These are phyloP conservation scores for Sceloporus tristichus DNA, from an alignment of 2,113 vertebrate species.

Conservation along the genomic window DNA sequence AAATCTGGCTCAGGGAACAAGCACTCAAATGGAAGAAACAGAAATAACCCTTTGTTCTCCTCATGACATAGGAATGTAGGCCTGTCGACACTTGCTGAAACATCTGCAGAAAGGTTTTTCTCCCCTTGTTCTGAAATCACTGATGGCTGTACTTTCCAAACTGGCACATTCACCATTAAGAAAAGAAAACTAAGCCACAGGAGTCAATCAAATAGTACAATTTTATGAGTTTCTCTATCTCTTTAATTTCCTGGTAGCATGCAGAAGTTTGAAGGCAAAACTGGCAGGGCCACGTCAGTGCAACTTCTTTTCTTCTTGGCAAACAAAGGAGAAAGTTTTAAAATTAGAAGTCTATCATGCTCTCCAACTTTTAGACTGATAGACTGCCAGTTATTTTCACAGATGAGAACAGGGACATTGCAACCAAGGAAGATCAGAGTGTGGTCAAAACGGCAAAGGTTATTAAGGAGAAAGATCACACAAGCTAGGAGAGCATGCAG, in stretches of 20 bases:
- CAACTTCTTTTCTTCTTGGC: neutral
- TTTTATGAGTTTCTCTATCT: conserved; percentile 14
- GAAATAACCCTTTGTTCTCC: conserved; percentile 42
- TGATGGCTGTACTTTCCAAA: conserved; percentile 43
- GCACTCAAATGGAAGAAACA: conserved; percentile 43
- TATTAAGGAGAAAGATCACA: too few relatives aligned
- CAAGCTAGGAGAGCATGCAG: too few relatives aligned
- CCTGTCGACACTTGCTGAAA: neutral
- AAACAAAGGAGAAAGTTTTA: neutral
- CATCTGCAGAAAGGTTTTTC: neutral
- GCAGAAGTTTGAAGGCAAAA: neutral
- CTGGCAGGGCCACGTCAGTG: neutral
- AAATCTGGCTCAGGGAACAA: conserved; percentile 17
- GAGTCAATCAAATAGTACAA: conserved; percentile 41
- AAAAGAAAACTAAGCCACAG: conserved; percentile 14
- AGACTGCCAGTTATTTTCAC: too few relatives aligned
- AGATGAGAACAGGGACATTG: too few relatives aligned
- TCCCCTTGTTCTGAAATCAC: neutral
- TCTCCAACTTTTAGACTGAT: too few relatives aligned
- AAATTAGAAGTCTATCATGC: neutral
- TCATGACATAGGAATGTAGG: conserved; percentile 1
- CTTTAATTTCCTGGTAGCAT: neutral
- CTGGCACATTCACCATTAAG: conserved; percentile 42
- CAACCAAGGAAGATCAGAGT: too few relatives aligned
- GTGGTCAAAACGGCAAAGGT: too few relatives aligned